Evolutionary conservation across 2,113 vertebrate genomes (phyloP), one percentile per base, ranked within the genome.

Genomic region (Lichenostomus cassidix): DNA sequence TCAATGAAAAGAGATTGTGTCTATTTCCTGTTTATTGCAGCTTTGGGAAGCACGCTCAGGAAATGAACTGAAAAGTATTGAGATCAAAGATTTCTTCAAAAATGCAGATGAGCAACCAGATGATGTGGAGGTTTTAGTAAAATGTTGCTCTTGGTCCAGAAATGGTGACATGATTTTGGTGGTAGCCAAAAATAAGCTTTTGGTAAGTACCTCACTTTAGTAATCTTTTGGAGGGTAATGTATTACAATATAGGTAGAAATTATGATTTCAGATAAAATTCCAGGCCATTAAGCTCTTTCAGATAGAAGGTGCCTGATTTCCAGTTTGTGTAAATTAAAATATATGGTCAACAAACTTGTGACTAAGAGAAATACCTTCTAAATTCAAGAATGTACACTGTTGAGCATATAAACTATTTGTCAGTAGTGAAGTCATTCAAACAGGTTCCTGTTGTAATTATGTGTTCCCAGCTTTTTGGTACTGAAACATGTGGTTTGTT

Each of bases 131-230:
- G 98, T 99, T 44, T 93, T 98, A 11, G 98, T 99, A 70, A 99
- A 98, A 78, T 98, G 98, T 79, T 99, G 99, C 87, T 98, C 98
- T 11, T 99, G 99, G 99, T 99, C 98, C 12, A 94, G 97, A 16
- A 98, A 99, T 52, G 97, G 99, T 74, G 90, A 97, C n/a, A 92
- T 65, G 31, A 89, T 99, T 91, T 97, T 99, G 85, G 98, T 98
- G 79, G 99, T 98, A 24, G 98, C 98, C 58, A 99, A 98, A 93
- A 99, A 99, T 56, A 98, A 97, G 20, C 98, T 98, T 79, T 98
- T 99, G 97, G 99, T 99, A 97, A 99, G 99, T 96, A 81, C 25
- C 12, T 80, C 19, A 27, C 21, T 60, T 82, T 1, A 64, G 25
- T 64, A 47, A 79, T 75, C 47, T 80, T 86, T 76, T 74, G 47